Evolutionary conservation across 2,888 invertebrate species (phyloP), one percentile per base, ranked within the genome.

Genomic region (Tillus elongatus): DNA sequence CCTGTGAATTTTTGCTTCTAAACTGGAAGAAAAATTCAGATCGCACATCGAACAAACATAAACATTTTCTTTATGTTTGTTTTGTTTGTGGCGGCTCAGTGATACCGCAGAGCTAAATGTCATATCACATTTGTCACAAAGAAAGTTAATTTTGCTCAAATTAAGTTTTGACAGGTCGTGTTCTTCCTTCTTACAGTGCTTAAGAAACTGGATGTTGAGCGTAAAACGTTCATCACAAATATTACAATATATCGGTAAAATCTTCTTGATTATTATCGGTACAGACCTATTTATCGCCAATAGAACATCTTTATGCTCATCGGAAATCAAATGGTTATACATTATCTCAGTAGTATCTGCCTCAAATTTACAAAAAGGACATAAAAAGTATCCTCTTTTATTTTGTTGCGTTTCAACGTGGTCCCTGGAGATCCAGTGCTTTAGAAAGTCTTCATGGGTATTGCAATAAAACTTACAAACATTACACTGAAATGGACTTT

Each of bases 401-500:
- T 60, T 51, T 2, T 61, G 52, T 2, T 73, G 70, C 15, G 63
- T 71, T 15, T 64, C 57, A 16, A 67, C 65, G 47, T 86, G 86
- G 13, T 71, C 69, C 1, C 69, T 61, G 3, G 84, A 81, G 41
- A 69, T 68, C 86, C 86, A 88, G 57, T 89, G 88, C 16, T 70
- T 69, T 54, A 82, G 67, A 54, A 82, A 86, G 36, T 72, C 74
- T 34, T 74, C 73, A 42, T 75, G 73, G 53, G 77, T 82, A 58
- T 89, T 88, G 49, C 84, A 83, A 60, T 86, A 92, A 63, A 86
- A 92, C 39, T 77, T 77, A 59, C 92, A 92, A 9, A 82, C 73
- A 28, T 76, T 76, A 57, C 92, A 92, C 62, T 89, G 90, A 57
- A 82, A 92, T 0, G 88, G 89, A 31, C 85, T 79, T 51, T 89